A percentile compares a stretch with the other conserved stretches of the same genome.
Conservation (phyloP, 92 coral and sea anemone genomes). For the Diadumene lineata region DNA sequence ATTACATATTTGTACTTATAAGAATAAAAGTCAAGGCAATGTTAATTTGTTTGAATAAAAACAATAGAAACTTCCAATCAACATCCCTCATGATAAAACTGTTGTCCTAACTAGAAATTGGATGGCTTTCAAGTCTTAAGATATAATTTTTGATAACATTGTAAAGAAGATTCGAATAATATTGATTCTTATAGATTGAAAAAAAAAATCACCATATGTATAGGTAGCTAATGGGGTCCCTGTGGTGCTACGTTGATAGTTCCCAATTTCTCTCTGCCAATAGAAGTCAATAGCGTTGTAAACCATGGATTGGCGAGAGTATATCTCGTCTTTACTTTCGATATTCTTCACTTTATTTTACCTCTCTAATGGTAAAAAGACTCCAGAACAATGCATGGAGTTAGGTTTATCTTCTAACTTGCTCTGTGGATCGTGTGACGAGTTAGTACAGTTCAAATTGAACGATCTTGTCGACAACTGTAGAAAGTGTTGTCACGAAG, state of each 20-base stretch:
- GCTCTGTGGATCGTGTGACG: constrained; percentile 95
- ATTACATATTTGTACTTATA: neutral
- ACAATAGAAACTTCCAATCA: no score
- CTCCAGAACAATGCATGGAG: constrained; percentile 87
- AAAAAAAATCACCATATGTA: no score
- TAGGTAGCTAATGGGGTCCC: constrained; percentile 2
- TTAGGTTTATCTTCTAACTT: constrained; percentile 84
- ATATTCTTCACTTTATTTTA: constrained; percentile 76
- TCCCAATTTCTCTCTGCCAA: constrained; percentile 7
- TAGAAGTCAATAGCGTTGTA: neutral
- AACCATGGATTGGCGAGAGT: constrained; percentile 73
- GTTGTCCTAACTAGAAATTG: no score
- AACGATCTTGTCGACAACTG: constrained; percentile 69
- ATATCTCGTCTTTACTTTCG: constrained; percentile 73
- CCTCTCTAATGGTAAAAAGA: constrained; percentile 59
- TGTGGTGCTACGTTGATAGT: constrained; percentile 24
- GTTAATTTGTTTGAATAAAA: no score
- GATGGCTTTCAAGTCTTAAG: no score
- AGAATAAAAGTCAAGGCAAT: neutral
- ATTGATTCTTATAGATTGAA: neutral
- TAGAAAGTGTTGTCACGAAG: constrained; percentile 89
- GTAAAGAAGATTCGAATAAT: no score
- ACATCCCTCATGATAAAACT: no score
- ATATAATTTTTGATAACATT: no score
- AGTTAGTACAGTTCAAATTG: constrained; percentile 81